Percentiles rank a stretch among this genome's conserved stretches.
These are phyloP conservation scores for Agrypnia vestita DNA, from an alignment of 1,140 invertebrate genomes.

Conservation along the genomic window DNA sequence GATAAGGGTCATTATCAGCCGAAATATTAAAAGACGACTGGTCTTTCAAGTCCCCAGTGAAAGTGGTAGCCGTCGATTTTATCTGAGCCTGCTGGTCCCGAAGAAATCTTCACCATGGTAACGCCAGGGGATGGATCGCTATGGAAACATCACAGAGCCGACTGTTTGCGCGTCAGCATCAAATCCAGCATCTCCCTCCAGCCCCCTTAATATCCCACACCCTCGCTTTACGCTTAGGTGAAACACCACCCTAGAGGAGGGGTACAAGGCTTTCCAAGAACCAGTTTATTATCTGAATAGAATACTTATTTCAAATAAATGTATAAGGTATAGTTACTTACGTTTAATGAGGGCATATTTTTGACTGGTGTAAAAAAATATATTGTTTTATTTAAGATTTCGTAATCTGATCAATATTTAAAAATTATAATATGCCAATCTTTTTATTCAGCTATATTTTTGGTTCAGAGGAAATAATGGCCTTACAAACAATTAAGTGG, in stretches of 20 bases:
- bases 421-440: too few relatives aligned
- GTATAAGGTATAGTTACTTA: neutral
- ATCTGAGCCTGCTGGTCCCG: slow-evolving; percentile 45
- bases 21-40: slow-evolving; percentile 44
- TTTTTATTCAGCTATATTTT: too few relatives aligned
- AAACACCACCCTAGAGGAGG: neutral
- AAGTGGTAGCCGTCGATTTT: slow-evolving; percentile 49
- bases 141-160: slow-evolving; percentile 55
- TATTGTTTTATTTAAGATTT: too few relatives aligned
- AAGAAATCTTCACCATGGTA: slow-evolving; percentile 60
- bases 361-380: neutral
- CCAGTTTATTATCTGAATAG: slow-evolving; percentile 24
- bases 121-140: slow-evolving; percentile 59
- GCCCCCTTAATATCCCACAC: neutral
- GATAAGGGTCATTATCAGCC: slow-evolving; percentile 19
- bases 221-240: neutral
- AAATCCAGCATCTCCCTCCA: slow-evolving; percentile 15
- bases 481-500: too few relatives aligned
- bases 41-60: neutral
- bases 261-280: slow-evolving; percentile 31
- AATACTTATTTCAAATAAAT: slow-evolving; percentile 39
- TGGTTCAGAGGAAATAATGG: too few relatives aligned
- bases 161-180: slow-evolving; percentile 60
- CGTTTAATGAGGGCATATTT: neutral
- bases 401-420: too few relatives aligned